A percentile compares a stretch with the other conserved stretches of the same genome.
These are phyloP conservation scores for Luscinia luscinia DNA, from an alignment of 2,797 vertebrate genomes.

Conservation along the genomic window DNA sequence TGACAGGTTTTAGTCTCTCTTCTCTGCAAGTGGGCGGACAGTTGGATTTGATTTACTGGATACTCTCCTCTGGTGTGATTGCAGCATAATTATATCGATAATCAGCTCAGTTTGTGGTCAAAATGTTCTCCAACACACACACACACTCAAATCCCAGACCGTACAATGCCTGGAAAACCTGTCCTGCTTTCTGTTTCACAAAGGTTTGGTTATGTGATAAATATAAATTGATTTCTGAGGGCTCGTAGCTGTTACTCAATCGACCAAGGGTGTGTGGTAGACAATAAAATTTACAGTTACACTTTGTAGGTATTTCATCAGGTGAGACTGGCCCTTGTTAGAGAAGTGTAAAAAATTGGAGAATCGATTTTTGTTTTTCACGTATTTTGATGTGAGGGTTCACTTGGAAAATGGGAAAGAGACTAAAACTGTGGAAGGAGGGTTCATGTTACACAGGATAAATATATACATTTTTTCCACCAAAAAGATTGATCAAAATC, in stretches of 20 bases:
- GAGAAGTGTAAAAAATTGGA: not conserved
- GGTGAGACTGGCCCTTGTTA: conserved; percentile 40
- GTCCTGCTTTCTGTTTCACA: not conserved
- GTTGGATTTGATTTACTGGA: conserved; percentile 69
- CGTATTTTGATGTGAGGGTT: not conserved
- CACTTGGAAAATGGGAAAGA: not conserved
- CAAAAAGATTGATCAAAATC: not conserved
- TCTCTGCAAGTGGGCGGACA: conserved; percentile 63
- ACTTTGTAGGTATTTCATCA: conserved; percentile 48
- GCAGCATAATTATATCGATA: conserved; percentile 72
- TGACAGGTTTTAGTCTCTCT: conserved; percentile 68
- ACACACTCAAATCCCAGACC: not conserved
- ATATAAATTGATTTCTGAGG: conserved; percentile 55
- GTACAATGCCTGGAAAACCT: not conserved
- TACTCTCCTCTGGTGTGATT: conserved; percentile 59
- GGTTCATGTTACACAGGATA: not conserved
- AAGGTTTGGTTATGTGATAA: not conserved
- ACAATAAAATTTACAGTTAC: conserved; percentile 19
- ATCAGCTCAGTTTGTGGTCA: conserved; percentile 70
- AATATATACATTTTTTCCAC: not conserved
- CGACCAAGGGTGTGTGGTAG: conserved; percentile 18
- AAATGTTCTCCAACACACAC: conserved; percentile 35
- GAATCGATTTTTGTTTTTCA: not conserved
- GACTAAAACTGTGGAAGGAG: not conserved
- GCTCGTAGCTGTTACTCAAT: not conserved